A percentile compares a stretch with the other conserved stretches of the same genome.
phyloP scores from a whole-genome alignment of 2,113 vertebrate species.

The Charadrius vociferus region DNA sequence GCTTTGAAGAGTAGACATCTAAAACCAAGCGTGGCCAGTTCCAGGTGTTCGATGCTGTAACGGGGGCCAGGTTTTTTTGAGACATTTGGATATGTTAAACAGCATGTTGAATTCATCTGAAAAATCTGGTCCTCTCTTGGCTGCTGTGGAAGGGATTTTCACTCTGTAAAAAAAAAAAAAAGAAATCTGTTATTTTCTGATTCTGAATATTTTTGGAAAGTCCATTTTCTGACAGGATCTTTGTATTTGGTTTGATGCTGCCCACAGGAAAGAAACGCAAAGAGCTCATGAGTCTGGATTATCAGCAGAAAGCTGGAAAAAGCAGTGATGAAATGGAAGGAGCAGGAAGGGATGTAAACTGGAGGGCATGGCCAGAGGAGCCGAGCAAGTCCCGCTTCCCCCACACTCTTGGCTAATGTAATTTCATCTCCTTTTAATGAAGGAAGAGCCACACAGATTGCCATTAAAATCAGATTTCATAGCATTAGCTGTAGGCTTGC shows the following conservation, averaged over 20 bases:
- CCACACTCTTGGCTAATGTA: neutral
- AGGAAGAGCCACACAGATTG: neutral
- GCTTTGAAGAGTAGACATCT: conserved; percentile 22
- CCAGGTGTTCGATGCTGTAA: conserved; percentile 40
- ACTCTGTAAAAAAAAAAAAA: neutral
- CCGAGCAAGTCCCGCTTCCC: neutral
- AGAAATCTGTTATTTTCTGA: neutral
- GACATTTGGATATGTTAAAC: neutral
- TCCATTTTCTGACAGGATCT: neutral
- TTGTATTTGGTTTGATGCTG: neutral
- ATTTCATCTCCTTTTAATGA: neutral
- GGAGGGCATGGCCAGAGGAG: neutral
- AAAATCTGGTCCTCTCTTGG: neutral
- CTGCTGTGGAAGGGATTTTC: neutral
- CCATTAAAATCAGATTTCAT: neutral
- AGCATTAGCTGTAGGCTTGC: neutral
- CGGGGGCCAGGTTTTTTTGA: neutral
- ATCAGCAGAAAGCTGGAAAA: neutral
- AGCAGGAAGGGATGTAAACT: neutral
- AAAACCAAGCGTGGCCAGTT: neutral
- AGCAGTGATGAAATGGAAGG: neutral
- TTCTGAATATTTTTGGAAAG: neutral
- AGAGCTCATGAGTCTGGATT: neutral
- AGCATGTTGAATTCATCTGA: neutral
- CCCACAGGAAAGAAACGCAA: neutral